phyloP scores from a whole-genome alignment of 2,888 invertebrate species.

The Erebia ligea region DNA sequence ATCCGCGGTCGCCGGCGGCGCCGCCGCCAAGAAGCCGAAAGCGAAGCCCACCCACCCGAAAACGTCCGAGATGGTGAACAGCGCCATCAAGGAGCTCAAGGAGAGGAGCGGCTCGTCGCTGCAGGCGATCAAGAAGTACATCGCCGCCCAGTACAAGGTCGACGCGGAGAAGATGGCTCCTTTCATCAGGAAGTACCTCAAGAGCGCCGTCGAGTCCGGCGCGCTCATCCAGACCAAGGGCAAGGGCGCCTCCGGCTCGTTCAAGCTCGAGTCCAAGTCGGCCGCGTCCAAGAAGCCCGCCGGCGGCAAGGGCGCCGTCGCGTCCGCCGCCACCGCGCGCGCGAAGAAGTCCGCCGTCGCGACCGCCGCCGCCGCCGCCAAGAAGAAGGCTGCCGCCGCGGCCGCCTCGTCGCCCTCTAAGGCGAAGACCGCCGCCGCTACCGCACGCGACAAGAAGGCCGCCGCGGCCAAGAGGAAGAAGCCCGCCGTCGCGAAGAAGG shows the following conservation, averaged over 20 bases:
- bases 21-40: slow-evolving; percentile 46
- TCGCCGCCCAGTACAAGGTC: slow-evolving; percentile 80
- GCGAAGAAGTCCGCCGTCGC: no score
- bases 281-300: no score
- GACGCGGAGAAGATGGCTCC: slow-evolving; percentile 7
- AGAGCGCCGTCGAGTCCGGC: slow-evolving; percentile 71
- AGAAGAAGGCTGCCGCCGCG: no score
- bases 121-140: slow-evolving; percentile 85
- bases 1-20: slow-evolving; percentile 43
- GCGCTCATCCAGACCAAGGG: no score
- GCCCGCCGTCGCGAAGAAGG: slow-evolving; percentile 41
- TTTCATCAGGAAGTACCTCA: slow-evolving; percentile 83
- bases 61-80: slow-evolving; percentile 34
- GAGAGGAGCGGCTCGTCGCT: slow-evolving; percentile 83
- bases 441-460: no score
- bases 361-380: no score
- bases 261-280: no score
- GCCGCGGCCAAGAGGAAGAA: slow-evolving; percentile 47
- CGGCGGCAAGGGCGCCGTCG: no score
- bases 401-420: no score
- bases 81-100: slow-evolving; percentile 50
- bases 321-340: no score
- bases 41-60: slow-evolving; percentile 55
- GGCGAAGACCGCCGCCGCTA: no score
- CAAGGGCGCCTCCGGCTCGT: no score